Percentiles rank a stretch among this genome's conserved stretches.
Conservation (phyloP, 2,797 vertebrate species). For the Yasuhikotakia modesta region DNA sequence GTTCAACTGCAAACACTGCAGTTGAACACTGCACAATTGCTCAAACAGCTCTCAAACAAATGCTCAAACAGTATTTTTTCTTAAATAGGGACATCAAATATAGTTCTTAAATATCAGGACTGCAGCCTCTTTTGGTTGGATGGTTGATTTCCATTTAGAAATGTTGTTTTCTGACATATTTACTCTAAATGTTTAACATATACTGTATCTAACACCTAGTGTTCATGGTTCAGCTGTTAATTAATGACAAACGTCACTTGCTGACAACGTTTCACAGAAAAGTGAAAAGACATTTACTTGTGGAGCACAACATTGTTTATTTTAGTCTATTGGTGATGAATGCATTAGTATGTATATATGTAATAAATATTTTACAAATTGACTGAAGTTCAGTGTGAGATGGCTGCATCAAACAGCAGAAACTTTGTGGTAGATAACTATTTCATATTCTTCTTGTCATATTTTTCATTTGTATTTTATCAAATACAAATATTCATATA, state of each 20-base stretch:
- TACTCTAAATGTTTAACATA: slow-evolving; percentile 6
- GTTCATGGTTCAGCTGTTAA: slow-evolving; percentile 3
- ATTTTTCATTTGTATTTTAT: too few species aligned
- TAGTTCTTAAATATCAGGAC: background rate
- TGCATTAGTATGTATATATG: too few species aligned
- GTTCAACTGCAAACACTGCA: too few species aligned
- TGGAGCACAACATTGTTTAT: background rate
- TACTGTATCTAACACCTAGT: slow-evolving; percentile 13
- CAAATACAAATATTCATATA: too few species aligned
- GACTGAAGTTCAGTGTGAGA: background rate
- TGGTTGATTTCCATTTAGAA: too few species aligned
- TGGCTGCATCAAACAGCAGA: background rate
- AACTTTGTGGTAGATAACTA: too few species aligned
- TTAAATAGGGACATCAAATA: background rate
- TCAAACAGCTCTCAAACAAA: too few species aligned
- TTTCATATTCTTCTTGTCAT: too few species aligned
- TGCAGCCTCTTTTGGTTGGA: too few species aligned
- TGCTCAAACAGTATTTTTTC: background rate
- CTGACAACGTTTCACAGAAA: background rate
- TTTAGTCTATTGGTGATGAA: background rate
- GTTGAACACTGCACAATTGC: too few species aligned
- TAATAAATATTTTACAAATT: background rate
- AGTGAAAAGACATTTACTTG: background rate
- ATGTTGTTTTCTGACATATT: too few species aligned
- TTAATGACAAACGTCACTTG: slow-evolving; percentile 11